Evolutionary conservation across 2,888 invertebrate genomes (phyloP), one percentile per base, ranked within the genome.

Genomic region (Meghimatium bilineatum): DNA sequence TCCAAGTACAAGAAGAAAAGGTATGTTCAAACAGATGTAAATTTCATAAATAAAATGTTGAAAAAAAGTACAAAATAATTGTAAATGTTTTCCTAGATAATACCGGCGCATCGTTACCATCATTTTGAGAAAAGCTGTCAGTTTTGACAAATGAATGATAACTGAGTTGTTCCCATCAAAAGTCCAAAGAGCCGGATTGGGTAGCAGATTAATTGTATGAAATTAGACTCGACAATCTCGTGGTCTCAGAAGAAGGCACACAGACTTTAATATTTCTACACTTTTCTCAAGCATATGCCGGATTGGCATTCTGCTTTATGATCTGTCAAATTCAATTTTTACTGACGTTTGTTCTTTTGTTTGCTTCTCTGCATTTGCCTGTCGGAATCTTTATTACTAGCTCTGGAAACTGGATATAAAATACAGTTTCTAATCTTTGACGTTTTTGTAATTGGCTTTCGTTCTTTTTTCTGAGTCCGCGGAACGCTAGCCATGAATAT

Each of bases 121-220:
- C 0, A 63, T 2, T 10, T 38, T 12, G 20, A n/a, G 29, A n/a
- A n/a, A 67, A 71, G 78, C 83, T 83, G 78, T 79, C 78, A 44
- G 66, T 29, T 32, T 34, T 34, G 49, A 67, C 34, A 72, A 78
- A 78, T 38, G 76, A 60, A 83, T 29, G 78, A 83, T 78, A 72
- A 71, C 36, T 71, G 63, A 63, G 83, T 49, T 77, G n/a, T 72
- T 83, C 78, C 72, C 83, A 83, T 83, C 83, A 83, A 83, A 83
- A 83, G 71, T 77, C 78, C 83, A 78, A 60, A 78, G 77, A 69
- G 38, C 44, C 1, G 78, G 72, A 72, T 63, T 72, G 69, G 78
- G 29, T 78, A 78, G 83, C 78, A 83, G 71, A 83, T 83, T 83
- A 83, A 83, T 83, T 83, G 71, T 83, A 78, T 56, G 69, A 72